A percentile compares a stretch with the other conserved stretches of the same genome.
Conservation (phyloP, 2,888 invertebrate species). For the Globia sparganii region DNA sequence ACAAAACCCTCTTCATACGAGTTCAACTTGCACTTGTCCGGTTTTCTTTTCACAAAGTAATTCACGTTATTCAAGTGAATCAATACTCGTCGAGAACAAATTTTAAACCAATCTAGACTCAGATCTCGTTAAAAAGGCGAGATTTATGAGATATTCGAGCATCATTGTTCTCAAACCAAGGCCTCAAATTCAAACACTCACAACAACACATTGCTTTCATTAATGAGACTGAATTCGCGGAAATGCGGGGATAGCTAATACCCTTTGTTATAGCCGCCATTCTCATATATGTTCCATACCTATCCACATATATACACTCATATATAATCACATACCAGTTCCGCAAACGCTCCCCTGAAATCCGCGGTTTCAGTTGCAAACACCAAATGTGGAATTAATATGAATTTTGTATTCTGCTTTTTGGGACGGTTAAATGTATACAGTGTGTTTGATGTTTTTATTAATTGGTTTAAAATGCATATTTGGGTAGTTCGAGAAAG, state of each 20-base stretch:
- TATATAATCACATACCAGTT: not conserved
- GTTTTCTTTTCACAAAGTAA: not conserved
- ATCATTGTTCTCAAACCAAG: not conserved
- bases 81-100: not conserved
- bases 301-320: not conserved
- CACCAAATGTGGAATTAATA: constrained; percentile 22
- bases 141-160: not conserved
- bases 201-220: constrained; percentile 10
- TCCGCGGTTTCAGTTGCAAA: constrained; percentile 2
- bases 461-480: constrained; percentile 19
- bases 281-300: constrained; percentile 13
- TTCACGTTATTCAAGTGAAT: not conserved
- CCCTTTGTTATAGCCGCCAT: constrained; percentile 31
- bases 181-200: constrained; percentile 9
- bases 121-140: not conserved
- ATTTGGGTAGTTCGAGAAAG: not conserved
- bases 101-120: not conserved
- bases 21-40: not conserved
- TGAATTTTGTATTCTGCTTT: constrained; percentile 15
- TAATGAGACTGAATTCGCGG: constrained; percentile 47
- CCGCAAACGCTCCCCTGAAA: constrained; percentile 9
- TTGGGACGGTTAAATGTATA: not conserved
- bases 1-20: not conserved
- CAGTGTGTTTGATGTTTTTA: not conserved
- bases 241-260: constrained; percentile 44